Conservation (phyloP, 2,797 vertebrate genomes). For the Meriones psammophilus region DNA sequence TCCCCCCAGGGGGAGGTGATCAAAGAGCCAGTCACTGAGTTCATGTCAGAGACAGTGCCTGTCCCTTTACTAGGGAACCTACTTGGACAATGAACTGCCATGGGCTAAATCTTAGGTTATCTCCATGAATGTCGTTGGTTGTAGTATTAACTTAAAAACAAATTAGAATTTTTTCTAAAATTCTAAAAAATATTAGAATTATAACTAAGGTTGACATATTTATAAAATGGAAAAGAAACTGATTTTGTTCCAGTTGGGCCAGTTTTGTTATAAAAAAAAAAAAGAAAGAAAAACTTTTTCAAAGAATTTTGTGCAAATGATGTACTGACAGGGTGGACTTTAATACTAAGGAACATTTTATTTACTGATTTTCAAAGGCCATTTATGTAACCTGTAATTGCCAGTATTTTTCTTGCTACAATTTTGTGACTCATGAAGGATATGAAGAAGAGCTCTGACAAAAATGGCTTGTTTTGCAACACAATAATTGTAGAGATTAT, state of each 20-base stretch:
- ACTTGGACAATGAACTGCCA: no score
- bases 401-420: not conserved
- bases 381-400: not conserved
- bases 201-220: not conserved
- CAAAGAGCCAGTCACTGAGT: no score
- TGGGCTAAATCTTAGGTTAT: no score
- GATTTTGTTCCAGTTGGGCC: not conserved
- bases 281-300: not conserved
- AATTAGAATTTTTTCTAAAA: not conserved
- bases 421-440: conserved; percentile 64
- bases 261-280: not conserved
- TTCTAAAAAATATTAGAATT: not conserved
- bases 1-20: no score
- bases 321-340: not conserved
- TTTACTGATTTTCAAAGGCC: not conserved
- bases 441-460: conserved; percentile 23
- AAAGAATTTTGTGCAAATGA: not conserved
- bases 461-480: conserved; percentile 67
- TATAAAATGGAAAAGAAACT: conserved; percentile 1
- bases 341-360: conserved; percentile 31
- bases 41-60: no score
- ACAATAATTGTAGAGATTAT: conserved; percentile 37
- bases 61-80: no score
- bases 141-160: not conserved
- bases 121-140: no score